These are phyloP conservation scores for Stylophora pistillata DNA, from an alignment of 64 coral and sea anemone species.

Conservation along the genomic window DNA sequence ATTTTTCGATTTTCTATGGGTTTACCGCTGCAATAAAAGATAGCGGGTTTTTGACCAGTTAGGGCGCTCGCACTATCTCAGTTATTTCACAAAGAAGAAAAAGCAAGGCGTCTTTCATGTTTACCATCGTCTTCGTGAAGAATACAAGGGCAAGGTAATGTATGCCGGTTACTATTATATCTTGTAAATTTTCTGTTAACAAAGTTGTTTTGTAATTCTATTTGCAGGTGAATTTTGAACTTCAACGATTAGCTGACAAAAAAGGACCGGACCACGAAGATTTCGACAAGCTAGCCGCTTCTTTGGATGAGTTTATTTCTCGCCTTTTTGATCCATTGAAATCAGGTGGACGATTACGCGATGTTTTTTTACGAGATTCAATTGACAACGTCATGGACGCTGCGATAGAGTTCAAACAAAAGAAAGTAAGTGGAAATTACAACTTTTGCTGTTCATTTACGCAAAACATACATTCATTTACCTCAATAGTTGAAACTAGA, in stretches of 20 bases:
- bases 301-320: slow-evolving; percentile 19
- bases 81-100: no score
- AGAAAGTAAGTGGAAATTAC: neutral
- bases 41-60: no score
- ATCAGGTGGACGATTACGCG: slow-evolving; percentile 14
- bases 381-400: slow-evolving; percentile 16
- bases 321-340: slow-evolving; percentile 13
- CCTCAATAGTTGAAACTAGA: no score
- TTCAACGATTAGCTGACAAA: neutral
- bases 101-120: no score
- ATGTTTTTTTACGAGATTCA: neutral
- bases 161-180: no score
- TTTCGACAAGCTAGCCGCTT: neutral
- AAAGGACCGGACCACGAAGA: slow-evolving; percentile 23
- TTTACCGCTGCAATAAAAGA: no score
- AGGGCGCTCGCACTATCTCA: no score
- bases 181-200: neutral
- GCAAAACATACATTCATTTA: no score
- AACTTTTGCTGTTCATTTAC: no score
- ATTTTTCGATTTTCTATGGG: no score
- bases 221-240: slow-evolving; percentile 11
- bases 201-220: neutral
- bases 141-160: neutral
- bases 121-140: no score
- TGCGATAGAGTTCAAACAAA: slow-evolving; percentile 21